Base-by-base conservation (phyloP, 23 tunicate species). In the Trididemnum clinides region DNA sequence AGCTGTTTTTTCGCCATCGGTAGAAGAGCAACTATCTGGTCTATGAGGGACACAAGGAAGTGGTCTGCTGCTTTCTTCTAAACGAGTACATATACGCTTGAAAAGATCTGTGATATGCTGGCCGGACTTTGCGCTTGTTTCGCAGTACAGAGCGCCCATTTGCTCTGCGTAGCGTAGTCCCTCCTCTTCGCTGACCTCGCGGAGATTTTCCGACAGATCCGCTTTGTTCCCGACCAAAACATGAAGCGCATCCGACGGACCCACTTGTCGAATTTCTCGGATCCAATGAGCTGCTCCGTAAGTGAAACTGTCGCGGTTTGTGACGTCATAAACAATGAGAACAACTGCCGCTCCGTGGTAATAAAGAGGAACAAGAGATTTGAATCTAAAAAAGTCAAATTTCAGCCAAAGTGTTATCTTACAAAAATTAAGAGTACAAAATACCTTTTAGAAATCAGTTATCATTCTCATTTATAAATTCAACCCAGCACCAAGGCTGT, bases 191-290 rank as follows among this genome's bases (percentile, higher is more conserved):
- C 21, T 20, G 7, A 85, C 57, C 57, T 85, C 82, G 5, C 89
- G 73, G n/a, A 59, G 59, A 21, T 35, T 44, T 70, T 39, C 79
- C 1, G 38, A 73, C 33, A 85, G 27, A 28, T 85, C 89, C 27
- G 50, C 51, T 85, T 85, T 85, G 58, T 85, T 85, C 1, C 89
- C 89, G 19, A 85, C 89, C 3, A 85, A 64, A 12, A 66, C 87
- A n/a, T 64, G 29, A 1, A 83, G 4, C 3, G 79, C 80, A 32
- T 51, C 80, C 2, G 77, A 57, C 5, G 87, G 87, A 28, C 87
- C 87, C 28, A 25, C 71, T 37, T 70, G 66, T 7, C 79, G 79
- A 12, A 83, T 66, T 49, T 83, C 87, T 32, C 34, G 79, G 5
- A 83, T 50, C 87, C 87, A 83, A n/a, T 51, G 63, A 2, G 7